Base-by-base conservation (phyloP, 2,888 invertebrate genomes). In the Callinectes sapidus region DNA sequence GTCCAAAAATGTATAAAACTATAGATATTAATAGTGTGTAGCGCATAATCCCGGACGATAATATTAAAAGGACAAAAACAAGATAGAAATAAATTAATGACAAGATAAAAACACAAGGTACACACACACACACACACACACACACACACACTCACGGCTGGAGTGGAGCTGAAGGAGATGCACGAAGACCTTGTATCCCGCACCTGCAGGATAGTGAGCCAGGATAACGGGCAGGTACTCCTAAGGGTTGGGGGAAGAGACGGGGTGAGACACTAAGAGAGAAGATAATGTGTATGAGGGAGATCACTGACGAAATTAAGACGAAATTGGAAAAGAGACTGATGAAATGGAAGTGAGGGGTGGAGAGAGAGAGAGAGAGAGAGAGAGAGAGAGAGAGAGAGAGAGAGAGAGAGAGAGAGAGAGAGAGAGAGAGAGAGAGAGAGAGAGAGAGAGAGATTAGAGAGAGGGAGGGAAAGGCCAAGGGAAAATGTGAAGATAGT, bases 121-220 rank as follows among this genome's bases (percentile, higher is more conserved):
- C 66, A 66, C 66, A 66, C 66, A 66, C 66, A 66, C 66, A 66
- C 66, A 66, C 66, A 66, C 66, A 66, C 66, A 66, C 66, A 66
- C 66, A 66, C 66, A 66, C 77, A 28, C 77, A 77, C n/a, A 91
- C 91, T 91, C 48, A 91, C 91, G 87, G 35, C 77, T 48, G 16
- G 39, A 13, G 18, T 91, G 88, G 28, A 92, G 88, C 54, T 92
- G 92, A 1, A 66, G 55, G 5, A 90, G 85, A n/a, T 92, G 92
- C 3, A 87, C 35, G 42, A 92, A 23, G 18, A 81, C 88, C 1
- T 48, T 71, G 6, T 86, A 55, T 0, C 89, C 61, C 8, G 88
- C 42, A 28, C 92, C 92, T 0, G 92, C 92, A 13, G 90, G 90
- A 5, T 35, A 87, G 90, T 92, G 92, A 42, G 92, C 90, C 6